Percentiles rank a stretch among this genome's conserved stretches.
Evolutionary conservation across 2,797 vertebrate species (phyloP).

Genomic region (Dicrostonyx torquatus): DNA sequence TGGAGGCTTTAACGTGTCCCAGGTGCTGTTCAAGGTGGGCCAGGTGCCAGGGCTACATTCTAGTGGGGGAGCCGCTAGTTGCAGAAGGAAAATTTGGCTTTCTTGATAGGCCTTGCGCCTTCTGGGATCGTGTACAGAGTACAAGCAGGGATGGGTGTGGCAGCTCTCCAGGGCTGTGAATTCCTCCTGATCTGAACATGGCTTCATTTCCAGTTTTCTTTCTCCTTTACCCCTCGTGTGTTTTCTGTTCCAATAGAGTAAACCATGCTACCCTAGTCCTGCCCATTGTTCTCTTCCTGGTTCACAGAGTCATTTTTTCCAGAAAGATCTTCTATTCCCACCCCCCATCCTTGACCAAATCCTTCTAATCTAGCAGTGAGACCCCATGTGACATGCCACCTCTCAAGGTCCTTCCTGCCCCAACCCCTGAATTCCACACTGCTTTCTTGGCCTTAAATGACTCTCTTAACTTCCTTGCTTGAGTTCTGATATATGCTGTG

Average conservation of each 20-base stretch:
- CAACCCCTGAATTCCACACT: neutral
- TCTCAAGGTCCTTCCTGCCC: neutral
- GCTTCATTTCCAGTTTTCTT: conserved; percentile 31
- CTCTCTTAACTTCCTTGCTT: neutral
- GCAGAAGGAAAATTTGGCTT: neutral
- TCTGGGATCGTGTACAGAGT: neutral
- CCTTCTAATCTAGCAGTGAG: neutral
- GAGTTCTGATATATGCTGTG: neutral
- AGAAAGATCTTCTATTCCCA: neutral
- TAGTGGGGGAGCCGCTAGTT: neutral
- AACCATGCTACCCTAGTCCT: neutral
- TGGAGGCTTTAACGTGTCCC: conserved; percentile 53
- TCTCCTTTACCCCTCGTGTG: neutral
- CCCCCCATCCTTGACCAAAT: neutral
- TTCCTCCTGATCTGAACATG: neutral
- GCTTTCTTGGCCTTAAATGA: neutral
- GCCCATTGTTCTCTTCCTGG: neutral
- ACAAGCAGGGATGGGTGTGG: neutral
- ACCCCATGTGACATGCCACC: neutral
- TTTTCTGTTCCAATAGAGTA: neutral
- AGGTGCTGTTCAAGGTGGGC: conserved; percentile 52
- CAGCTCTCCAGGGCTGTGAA: neutral
- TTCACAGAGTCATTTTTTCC: too few species aligned
- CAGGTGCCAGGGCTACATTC: neutral
- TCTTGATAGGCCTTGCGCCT: neutral